Base-by-base conservation (phyloP, 2,888 invertebrate genomes). In the Operophtera brumata region DNA sequence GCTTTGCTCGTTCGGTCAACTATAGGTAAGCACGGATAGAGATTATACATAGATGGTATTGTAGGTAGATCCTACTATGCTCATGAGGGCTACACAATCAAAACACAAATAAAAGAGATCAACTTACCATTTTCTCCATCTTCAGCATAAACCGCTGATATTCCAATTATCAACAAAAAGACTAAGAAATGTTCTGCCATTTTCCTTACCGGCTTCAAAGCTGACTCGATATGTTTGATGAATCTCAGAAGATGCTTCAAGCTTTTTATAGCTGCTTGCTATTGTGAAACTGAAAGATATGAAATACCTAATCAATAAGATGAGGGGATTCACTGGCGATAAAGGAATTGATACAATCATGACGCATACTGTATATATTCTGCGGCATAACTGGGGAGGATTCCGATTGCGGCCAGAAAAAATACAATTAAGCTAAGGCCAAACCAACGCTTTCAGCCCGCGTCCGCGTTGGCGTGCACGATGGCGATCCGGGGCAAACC, bases 291-390 rank as follows among this genome's bases (percentile, higher is more conserved):
- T 39, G 20, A 10, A 6, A 34, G 30, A 32, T 42, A 45, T 20
- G 20, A 20, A 20, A 20, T 20, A 20, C 6, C 9, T 4, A 25
- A 4, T 20, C 9, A 12, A 14, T 40, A 40, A 14, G 6, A 26
- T 6, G 12, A 9, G 45, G 51, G 51, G 35, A 40, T 51, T 14
- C 41, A 40, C 51, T 6, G n/a, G 4, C 6, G 32, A 43, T 14
- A 39, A 13, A 25, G n/a, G 39, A 30, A 30, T 30, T 30, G 30
- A 30, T 30, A 30, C 30, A 30, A 30, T 30, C 7, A 30, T 30
- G 30, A 30, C 30, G 7, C 9, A 8, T 30, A 30, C 7, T n/a
- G n/a, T n/a, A n/a, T n/a, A n/a, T n/a, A n/a, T n/a, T n/a, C n/a
- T n/a, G n/a, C n/a, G n/a, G n/a, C n/a, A n/a, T n/a, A n/a, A n/a